phyloP scores from a whole-genome alignment of 2,888 invertebrate genomes.

The Conchocele bisecta region DNA sequence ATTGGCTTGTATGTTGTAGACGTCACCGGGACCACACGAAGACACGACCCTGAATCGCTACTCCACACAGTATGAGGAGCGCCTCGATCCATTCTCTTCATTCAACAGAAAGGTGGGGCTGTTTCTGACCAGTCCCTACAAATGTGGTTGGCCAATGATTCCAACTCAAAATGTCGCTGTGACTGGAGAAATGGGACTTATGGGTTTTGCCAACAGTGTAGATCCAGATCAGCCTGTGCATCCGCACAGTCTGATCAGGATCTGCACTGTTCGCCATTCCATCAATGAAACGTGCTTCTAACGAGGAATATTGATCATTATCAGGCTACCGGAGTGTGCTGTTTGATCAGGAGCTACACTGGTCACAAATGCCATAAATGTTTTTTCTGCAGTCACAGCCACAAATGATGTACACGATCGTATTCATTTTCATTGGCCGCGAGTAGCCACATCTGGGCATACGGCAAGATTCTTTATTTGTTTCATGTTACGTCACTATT shows the following conservation, averaged over 20 bases:
- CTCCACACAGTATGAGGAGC: conserved; percentile 83
- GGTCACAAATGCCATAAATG: no score
- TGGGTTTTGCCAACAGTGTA: not conserved
- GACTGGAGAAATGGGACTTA: not conserved
- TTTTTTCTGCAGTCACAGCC: no score
- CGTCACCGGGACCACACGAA: conserved; percentile 28
- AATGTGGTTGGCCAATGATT: not conserved
- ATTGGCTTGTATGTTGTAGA: not conserved
- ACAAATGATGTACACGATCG: no score
- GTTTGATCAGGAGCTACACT: no score
- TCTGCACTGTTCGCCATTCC: not conserved
- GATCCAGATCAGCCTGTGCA: not conserved
- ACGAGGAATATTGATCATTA: no score
- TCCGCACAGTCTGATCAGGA: not conserved
- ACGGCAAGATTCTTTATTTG: no score
- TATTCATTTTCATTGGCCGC: no score
- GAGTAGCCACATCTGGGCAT: no score
- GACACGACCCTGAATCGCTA: conserved; percentile 83
- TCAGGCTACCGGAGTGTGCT: no score
- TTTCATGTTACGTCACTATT: no score
- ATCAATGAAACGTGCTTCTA: no score
- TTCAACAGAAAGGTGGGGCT: conserved; percentile 81
- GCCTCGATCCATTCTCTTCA: conserved; percentile 84
- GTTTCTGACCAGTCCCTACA: not conserved
- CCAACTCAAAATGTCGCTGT: not conserved